Evolutionary conservation across 2,113 vertebrate species (phyloP), one percentile per base, ranked within the genome.

Genomic region (Zootoca vivipara): DNA sequence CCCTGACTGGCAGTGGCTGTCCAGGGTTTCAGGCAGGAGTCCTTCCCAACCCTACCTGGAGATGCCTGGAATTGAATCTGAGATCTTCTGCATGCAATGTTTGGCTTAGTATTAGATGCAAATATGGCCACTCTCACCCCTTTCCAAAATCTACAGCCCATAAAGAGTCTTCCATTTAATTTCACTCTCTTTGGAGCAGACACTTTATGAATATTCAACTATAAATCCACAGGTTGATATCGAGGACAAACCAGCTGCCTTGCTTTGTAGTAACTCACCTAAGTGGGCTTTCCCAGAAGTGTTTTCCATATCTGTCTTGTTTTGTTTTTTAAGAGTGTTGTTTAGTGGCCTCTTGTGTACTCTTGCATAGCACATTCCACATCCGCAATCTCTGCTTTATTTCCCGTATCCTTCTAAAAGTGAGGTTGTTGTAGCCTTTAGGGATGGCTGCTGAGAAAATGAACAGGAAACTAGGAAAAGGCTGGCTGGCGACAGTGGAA

Each of bases 381-480:
- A 75, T 72, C 87, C 38, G 40, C 56, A 78, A 42, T 85, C 78
- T 84, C 70, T 78, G n/a, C 28, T 87, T 64, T 46, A 89, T 73
- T 92, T n/a, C 86, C 94, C 87, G 64, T 80, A 52, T 85, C 88
- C 94, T 74, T 67, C 88, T n/a, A 46, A 7, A 7, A 24, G 1
- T 52, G 38, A 94, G 93, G 88, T 93, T 93, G 88, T 92, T 79
- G 65, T 64, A 35, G 81, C 67, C 84, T 73, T 90, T 87, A 82
- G 88, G 93, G 91, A 93, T 94, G 92, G 75, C 89, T 93, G 83
- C 80, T 93, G 89, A 91, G 64, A 94, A 94, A 94, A 92, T 4
- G 92, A 92, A 87, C 94, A 95, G 96, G 96, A 97, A 98, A 89
- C 93, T 91, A 86, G 89, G 95, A 93, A 95, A 93, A 90, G 91